A percentile compares a stretch with the other conserved stretches of the same genome.
Conservation (phyloP, 1,140 invertebrate species). For the Grapholita molesta region DNA sequence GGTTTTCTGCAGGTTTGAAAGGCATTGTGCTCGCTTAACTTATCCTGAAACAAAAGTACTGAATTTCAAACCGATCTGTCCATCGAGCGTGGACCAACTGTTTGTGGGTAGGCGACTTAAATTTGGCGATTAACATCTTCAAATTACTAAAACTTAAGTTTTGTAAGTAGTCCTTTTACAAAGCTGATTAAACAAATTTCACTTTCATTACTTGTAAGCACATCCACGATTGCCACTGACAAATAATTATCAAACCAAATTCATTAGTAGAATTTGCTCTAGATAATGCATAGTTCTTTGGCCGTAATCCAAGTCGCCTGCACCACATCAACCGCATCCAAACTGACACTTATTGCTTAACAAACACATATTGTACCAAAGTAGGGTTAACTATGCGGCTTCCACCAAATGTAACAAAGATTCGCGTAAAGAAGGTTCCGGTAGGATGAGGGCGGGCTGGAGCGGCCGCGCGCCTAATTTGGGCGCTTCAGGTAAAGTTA, state of each 20-base stretch:
- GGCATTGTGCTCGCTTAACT: conserved; percentile 90
- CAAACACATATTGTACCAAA: conserved; percentile 49
- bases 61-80: conserved; percentile 24
- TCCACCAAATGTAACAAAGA: conserved; percentile 43
- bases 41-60: conserved; percentile 77
- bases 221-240: not conserved
- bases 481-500: conserved; percentile 76
- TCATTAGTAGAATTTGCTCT: conserved; percentile 54
- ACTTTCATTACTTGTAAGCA: not conserved
- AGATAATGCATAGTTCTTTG: conserved; percentile 56
- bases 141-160: not conserved
- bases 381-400: conserved; percentile 40
- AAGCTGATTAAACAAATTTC: not conserved
- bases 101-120: not conserved
- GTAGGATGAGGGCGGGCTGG: conserved; percentile 44
- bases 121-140: not conserved
- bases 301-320: conserved; percentile 66
- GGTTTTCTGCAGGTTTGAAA: conserved; percentile 97
- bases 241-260: conserved; percentile 22
- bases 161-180: not conserved
- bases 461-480: conserved; percentile 70
- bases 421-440: conserved; percentile 39
- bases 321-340: conserved; percentile 56
- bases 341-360: conserved; percentile 65
- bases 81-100: not conserved